Evolutionary conservation across 1,140 invertebrate genomes (phyloP), one percentile per base, ranked within the genome.

Genomic region (Bombus confusus): DNA sequence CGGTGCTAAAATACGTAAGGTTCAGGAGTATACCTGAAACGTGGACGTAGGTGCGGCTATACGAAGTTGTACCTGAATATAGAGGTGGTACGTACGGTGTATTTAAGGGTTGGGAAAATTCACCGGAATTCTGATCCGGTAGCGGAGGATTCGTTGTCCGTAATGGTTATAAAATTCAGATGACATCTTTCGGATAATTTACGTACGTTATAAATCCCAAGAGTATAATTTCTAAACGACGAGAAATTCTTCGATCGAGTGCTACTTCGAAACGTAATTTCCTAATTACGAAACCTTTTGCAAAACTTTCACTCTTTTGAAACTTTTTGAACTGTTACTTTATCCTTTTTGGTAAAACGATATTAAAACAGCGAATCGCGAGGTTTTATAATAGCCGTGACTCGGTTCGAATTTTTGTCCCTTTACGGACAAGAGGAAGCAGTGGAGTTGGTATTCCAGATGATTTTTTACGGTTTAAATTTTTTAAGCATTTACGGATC

Each of bases 401-500:
- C 25, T 10, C 10, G 15, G 22, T 62, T 62, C 8, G 34, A 52
- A 62, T n/a, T 43, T 57, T 41, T 4, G 69, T n/a, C n/a, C 25
- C 25, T n/a, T 47, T 47, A 41, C 80, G 37, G 57, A 22, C 72
- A 47, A 75, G 52, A 57, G 62, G 31, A 37, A 15, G 37, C n/a
- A 68, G 25, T 0, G 10, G 12, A 52, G 13, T 62, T 71, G 15
- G 15, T 15, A 47, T 73, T 13, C 43, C 18, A 22, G n/a, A 64
- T 57, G 47, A 69, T 57, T 34, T 84, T 79, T 71, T 84, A 43
- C n/a, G 28, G 37, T 34, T 83, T 68, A 41, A 41, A 37, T n/a
- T 71, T 84, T 83, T 83, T 31, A 83, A 83, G 12, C 69, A 18
- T 69, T 59, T 25, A 43, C 57, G 41, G 39, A 52, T 76, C 47